Percentiles rank a stretch among this genome's conserved stretches.
Evolutionary conservation across 2,113 vertebrate species (phyloP).

Genomic region (Mustela lutreola): DNA sequence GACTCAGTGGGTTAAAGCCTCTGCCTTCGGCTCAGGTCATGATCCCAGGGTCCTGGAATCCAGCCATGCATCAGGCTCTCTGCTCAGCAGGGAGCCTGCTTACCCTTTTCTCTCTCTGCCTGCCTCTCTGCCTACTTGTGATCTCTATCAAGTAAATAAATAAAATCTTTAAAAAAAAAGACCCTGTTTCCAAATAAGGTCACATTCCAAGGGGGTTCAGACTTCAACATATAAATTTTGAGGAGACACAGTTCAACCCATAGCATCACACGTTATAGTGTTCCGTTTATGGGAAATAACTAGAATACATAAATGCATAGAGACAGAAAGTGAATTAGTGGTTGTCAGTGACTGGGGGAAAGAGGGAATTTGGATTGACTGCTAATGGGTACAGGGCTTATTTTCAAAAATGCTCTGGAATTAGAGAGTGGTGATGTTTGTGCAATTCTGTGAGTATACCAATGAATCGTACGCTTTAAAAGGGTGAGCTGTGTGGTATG

Average conservation of each 20-base stretch:
- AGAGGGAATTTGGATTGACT: slow-evolving; percentile 46
- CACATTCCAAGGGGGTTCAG: neutral
- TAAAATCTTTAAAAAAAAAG: too few species aligned
- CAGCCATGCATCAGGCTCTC: accelerated
- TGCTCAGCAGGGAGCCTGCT: too few species aligned
- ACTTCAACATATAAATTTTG: slow-evolving; percentile 1
- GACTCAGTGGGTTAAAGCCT: too few species aligned
- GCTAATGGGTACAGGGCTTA: slow-evolving; percentile 49
- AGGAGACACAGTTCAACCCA: neutral
- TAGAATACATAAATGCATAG: slow-evolving; percentile 48
- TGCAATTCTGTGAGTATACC: neutral
- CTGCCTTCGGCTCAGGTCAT: too few species aligned
- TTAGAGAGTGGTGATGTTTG: slow-evolving; percentile 18
- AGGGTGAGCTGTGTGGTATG: neutral
- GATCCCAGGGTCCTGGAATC: too few species aligned
- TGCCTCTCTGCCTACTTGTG: too few species aligned
- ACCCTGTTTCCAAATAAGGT: slow-evolving; percentile 31
- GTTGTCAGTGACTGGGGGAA: slow-evolving; percentile 34
- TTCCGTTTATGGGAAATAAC: slow-evolving; percentile 41
- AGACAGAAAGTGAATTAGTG: slow-evolving; percentile 60
- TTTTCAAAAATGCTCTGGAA: slow-evolving; percentile 64
- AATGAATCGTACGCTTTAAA: neutral
- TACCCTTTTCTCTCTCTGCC: too few species aligned
- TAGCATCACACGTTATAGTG: neutral
- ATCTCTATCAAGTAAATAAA: too few species aligned